Percentiles rank a stretch among this genome's conserved stretches.
Conservation (phyloP, 2,797 vertebrate species). For the Paedocypris micromegethes region DNA sequence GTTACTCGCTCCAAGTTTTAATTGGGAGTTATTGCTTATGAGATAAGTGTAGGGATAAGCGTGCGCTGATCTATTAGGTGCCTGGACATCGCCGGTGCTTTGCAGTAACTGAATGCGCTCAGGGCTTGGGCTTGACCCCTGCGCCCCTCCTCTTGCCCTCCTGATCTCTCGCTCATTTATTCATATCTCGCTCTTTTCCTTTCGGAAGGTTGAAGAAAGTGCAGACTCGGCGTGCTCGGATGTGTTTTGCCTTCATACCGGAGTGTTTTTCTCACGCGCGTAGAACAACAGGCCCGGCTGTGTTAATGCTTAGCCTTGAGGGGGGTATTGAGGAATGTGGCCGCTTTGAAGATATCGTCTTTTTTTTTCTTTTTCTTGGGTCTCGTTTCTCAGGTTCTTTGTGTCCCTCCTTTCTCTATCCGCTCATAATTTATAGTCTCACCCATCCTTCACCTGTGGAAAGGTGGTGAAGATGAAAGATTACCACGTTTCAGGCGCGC, state of each 20-base stretch:
- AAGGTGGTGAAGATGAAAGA: constrained; percentile 60
- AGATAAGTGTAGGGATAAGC: constrained; percentile 70
- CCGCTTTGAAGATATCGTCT: constrained; percentile 52
- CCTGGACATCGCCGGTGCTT: constrained; percentile 41
- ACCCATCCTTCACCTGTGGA: constrained; percentile 62
- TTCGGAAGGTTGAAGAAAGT: not conserved
- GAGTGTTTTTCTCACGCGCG: constrained; percentile 42
- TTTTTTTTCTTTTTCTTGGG: constrained; percentile 25
- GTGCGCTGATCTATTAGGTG: constrained; percentile 67
- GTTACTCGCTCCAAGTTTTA: constrained; percentile 56
- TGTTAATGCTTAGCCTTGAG: constrained; percentile 65
- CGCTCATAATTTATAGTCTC: constrained; percentile 59
- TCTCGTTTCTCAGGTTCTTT: constrained; percentile 19
- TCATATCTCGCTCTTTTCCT: constrained; percentile 13
- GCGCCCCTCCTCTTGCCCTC: constrained; percentile 27
- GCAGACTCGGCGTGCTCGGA: too few relatives aligned
- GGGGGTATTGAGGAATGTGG: constrained; percentile 54
- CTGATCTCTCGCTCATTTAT: constrained; percentile 33
- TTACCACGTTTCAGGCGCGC: constrained; percentile 56
- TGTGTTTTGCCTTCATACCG: not conserved
- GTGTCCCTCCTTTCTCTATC: constrained; percentile 37
- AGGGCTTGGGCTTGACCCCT: constrained; percentile 56
- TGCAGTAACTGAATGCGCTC: constrained; percentile 43
- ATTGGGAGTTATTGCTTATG: constrained; percentile 67
- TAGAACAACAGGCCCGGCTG: constrained; percentile 58